These are phyloP conservation scores for Sceloporus tristichus DNA, from an alignment of 2,113 vertebrate genomes.

Conservation along the genomic window DNA sequence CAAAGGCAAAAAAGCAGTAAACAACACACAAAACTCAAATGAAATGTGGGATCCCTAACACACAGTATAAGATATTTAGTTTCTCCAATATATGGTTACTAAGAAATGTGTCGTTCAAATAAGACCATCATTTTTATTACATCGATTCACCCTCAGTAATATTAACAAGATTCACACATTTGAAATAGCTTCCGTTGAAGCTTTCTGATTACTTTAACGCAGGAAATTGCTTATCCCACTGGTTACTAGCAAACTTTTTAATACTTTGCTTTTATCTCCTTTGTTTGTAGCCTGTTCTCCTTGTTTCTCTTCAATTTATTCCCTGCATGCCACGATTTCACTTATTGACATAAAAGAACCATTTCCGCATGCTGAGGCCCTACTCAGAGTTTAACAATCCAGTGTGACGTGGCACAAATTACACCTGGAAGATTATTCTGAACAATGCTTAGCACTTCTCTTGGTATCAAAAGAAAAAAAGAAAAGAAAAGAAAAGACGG, in stretches of 20 bases:
- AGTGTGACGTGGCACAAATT: conserved; percentile 6
- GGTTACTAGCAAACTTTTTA: conserved; percentile 14
- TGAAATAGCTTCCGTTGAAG: conserved; percentile 13
- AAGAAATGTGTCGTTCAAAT: background rate
- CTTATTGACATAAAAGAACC: background rate
- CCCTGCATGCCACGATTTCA: background rate
- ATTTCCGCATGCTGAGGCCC: background rate
- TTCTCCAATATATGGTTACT: background rate
- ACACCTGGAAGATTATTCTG: conserved; percentile 8
- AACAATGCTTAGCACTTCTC: background rate
- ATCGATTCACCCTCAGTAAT: background rate
- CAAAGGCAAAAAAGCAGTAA: background rate
- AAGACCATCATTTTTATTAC: background rate
- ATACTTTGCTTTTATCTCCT: conserved; percentile 9
- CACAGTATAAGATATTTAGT: too few relatives aligned
- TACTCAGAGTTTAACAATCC: conserved; percentile 34
- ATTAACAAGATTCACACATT: conserved; percentile 17
- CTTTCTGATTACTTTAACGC: background rate
- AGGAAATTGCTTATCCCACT: background rate
- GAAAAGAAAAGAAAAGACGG: conserved; percentile 24
- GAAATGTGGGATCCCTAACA: background rate
- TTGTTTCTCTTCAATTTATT: background rate
- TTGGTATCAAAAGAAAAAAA: conserved; percentile 1
- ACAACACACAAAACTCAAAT: background rate
- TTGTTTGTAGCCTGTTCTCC: background rate